phyloP scores from a whole-genome alignment of 2,888 invertebrate species.

The Protodeltote pygarga region DNA sequence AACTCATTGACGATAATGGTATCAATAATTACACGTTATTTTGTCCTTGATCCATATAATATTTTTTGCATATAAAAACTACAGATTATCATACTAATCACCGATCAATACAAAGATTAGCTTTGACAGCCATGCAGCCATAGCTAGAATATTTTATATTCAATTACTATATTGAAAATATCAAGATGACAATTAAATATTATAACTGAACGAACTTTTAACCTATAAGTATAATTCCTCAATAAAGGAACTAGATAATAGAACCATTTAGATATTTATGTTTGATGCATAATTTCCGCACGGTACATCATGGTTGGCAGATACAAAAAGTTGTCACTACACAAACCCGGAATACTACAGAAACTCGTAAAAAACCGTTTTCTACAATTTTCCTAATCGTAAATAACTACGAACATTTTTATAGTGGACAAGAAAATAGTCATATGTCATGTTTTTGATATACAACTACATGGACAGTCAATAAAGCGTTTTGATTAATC shows the following conservation, averaged over 20 bases:
- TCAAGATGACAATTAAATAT: too few relatives aligned
- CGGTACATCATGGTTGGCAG: conserved; percentile 2
- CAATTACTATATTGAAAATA: background rate
- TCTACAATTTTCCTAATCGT: conserved; percentile 45
- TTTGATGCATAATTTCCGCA: conserved; percentile 10
- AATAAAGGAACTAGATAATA: too few relatives aligned
- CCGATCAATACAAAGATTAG: too few relatives aligned
- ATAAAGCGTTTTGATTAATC: conserved; percentile 27
- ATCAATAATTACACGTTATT: conserved; percentile 52
- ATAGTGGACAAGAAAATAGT: conserved; percentile 44
- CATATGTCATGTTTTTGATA: conserved; percentile 37
- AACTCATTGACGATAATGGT: conserved; percentile 49
- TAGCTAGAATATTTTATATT: conserved; percentile 5
- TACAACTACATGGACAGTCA: conserved; percentile 32
- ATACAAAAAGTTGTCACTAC: too few relatives aligned
- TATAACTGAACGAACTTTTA: too few relatives aligned
- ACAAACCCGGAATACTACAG: too few relatives aligned
- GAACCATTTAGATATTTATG: too few relatives aligned
- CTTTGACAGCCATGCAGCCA: too few relatives aligned
- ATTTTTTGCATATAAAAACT: conserved; percentile 19
- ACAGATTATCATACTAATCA: too few relatives aligned
- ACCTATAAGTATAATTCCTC: too few relatives aligned
- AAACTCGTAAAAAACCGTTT: conserved; percentile 38
- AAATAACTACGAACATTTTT: conserved; percentile 47
- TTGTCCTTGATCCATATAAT: conserved; percentile 55